phyloP scores from a whole-genome alignment of 2,888 invertebrate genomes.

The Morpho achilles region DNA sequence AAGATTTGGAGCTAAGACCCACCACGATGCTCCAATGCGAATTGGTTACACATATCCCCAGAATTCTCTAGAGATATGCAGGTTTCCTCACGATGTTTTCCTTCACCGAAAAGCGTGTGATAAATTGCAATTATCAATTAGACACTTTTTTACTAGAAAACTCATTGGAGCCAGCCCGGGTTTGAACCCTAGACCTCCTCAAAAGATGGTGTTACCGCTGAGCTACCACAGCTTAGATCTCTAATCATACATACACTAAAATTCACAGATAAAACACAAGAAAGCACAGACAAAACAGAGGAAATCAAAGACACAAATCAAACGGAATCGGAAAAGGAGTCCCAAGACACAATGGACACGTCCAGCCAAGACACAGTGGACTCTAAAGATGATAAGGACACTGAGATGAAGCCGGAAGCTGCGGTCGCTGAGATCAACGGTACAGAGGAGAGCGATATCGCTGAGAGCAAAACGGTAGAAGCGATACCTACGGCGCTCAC shows the following conservation, averaged over 20 bases:
- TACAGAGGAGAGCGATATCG: conserved; percentile 32
- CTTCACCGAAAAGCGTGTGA: too few relatives aligned
- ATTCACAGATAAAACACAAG: conserved; percentile 31
- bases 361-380: conserved; percentile 52
- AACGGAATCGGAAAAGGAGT: conserved; percentile 33
- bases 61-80: too few relatives aligned
- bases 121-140: too few relatives aligned
- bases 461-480: conserved; percentile 29
- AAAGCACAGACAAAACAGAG: conserved; percentile 36
- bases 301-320: conserved; percentile 35
- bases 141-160: too few relatives aligned
- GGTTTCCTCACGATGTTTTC: too few relatives aligned
- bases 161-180: too few relatives aligned
- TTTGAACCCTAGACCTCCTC: too few relatives aligned
- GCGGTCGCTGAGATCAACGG: conserved; percentile 40
- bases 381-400: conserved; percentile 35
- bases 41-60: too few relatives aligned
- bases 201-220: too few relatives aligned
- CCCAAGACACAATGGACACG: conserved; percentile 54
- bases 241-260: background rate
- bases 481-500: conserved; percentile 37
- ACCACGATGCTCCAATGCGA: too few relatives aligned
- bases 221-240: too few relatives aligned
- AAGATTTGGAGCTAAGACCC: too few relatives aligned
- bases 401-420: conserved; percentile 20